Evolutionary conservation across 2,797 vertebrate genomes (phyloP), one percentile per base, ranked within the genome.

Genomic region (Sebastes vulpes): DNA sequence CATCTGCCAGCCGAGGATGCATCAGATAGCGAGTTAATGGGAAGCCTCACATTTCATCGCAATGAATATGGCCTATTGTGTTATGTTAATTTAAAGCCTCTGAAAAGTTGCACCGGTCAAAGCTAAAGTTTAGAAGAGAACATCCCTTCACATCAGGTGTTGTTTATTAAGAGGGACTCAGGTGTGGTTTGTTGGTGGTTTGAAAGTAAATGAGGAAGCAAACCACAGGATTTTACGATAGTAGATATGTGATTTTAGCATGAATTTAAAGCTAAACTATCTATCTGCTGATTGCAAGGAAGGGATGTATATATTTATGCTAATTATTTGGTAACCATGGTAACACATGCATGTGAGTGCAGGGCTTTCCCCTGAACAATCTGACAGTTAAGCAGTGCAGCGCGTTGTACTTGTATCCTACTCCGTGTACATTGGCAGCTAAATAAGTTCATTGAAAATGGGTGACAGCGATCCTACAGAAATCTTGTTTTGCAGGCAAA

Each of bases 271-370:
- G 20, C 38, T 21, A 14, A 35, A 50, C 2, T 48, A 28, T 69
- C n/a, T 65, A 69, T 56, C 66, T 75, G 48, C 61, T 80, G 29
- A 65, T 60, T 61, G n/a, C 18, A 65, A 66, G 52, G 60, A 61
- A 73, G 32, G 21, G 23, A 54, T 70, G 14, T 53, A 32, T 50
- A 52, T 63, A 52, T 52, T 48, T n/a, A 75, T 79, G 63, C 53
- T 82, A 74, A 65, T 77, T 14, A 38, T 72, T 48, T 35, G 23
- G 71, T 77, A 56, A 68, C 73, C 48, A 77, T 68, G 60, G 73
- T 26, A 74, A 77, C 65, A 31, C 20, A 68, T 59, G 64, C 42
- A 78, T 64, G 16, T 50, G 38, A 68, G 72, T 80, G 64, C 26
- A 52, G 50, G 18, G 21, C 58, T 73, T 72, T 68, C 5, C 5